Base-by-base conservation (phyloP, 2,888 invertebrate genomes). In the Acanthococcus lagerstroemiae region DNA sequence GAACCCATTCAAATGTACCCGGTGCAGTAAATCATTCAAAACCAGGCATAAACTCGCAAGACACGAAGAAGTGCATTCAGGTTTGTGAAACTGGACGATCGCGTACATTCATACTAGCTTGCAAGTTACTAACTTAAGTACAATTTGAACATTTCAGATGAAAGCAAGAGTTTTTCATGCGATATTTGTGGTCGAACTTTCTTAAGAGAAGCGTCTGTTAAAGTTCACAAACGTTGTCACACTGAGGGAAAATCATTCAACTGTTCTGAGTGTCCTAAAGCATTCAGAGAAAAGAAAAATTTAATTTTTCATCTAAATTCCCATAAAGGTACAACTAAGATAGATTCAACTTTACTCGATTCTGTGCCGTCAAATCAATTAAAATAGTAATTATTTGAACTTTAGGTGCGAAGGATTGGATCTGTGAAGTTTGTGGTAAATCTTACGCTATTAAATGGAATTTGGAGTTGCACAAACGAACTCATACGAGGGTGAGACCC, bases 391-490 rank as follows among this genome's bases (percentile, higher is more conserved):
- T n/a, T n/a, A n/a, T n/a, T 22, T 52, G 9, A 22, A 24, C 60
- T 68, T 1, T 30, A 68, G 68, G 58, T 37, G 65, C 55, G 12
- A 68, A 68, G 58, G 55, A 58, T 27, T 68, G 58, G 65, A 37
- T 67, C 21, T 68, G 68, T 45, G 68, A 68, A 19, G 45, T 61
- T 44, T 68, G 68, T 44, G 67, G 67, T 22, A 48, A 55, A 19
- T 65, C 60, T 25, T 68, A 65, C 21, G 58, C 65, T 25, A 55
- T 68, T 15, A 68, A 68, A 45, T 67, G 67, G 67, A 55, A 67
- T 27, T 56, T 68, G 15, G 68, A 60, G 55, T 48, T 67, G 27
- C 68, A 68, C 54, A 60, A 65, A 65, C 58, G 60, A 60, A 68
- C 65, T 27, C 68, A 68, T 30, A 44, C 44, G 22, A 26, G 54